Base-by-base conservation (phyloP, 2,113 vertebrate genomes). In the Leucosticte australis region DNA sequence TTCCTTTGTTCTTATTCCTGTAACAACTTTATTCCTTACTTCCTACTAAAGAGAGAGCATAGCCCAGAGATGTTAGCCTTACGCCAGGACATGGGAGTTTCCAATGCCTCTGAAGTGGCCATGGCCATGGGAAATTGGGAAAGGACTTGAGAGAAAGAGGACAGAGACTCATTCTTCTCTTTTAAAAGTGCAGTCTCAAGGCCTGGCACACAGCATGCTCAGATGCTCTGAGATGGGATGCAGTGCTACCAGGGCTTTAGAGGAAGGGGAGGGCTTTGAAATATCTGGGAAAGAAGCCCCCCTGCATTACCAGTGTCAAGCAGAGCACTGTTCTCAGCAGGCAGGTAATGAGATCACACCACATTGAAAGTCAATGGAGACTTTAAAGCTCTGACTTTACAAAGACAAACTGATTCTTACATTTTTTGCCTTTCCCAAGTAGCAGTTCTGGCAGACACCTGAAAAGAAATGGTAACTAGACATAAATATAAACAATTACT, bases 401-500 rank as follows among this genome's bases (percentile, higher is more conserved):
- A 70, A 88, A 77, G 65, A 73, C 53, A 88, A 91, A 83, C 53
- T 63, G 42, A 77, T 90, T 87, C 73, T 90, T 82, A 74, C 17
- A 80, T 44, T n/a, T 76, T 78, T 57, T 93, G 26, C 50, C 44
- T 93, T 92, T 82, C 35, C 81, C 65, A 42, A 82, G 81, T 70
- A 90, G n/a, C 60, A 63, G 81, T 95, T 95, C 83, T 90, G 90
- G 73, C 82, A 91, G 67, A 78, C 59, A 89, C 68, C 80, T 92
- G 84, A 92, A 89, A 95, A 90, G 81, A 92, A 95, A 86, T 49
- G 76, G 73, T 94, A 95, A 97, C 90, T 94, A 96, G 94, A 95
- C 10, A 73, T 95, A 96, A 97, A 96, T 90, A 95, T 71, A 93
- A 96, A 96, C 95, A 96, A 96, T 96, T 95, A 96, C 83, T 79